phyloP scores from a whole-genome alignment of 1,140 invertebrate genomes.

The Camponotus vicinus region DNA sequence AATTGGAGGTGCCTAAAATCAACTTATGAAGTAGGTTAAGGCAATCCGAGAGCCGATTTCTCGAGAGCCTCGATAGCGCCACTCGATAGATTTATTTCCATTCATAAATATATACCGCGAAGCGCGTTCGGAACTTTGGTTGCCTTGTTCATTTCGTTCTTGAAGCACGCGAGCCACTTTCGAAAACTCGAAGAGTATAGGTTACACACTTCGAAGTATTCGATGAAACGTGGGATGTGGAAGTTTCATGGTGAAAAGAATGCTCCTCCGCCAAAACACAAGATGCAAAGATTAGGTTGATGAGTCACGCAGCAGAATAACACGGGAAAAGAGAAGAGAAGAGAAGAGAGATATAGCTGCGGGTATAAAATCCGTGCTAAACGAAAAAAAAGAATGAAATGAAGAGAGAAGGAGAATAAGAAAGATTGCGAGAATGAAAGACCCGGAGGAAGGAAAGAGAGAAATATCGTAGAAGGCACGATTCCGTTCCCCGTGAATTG shows the following conservation, averaged over 20 bases:
- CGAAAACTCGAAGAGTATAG: conserved; percentile 42
- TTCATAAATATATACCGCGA: conserved; percentile 69
- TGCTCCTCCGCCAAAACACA: not conserved
- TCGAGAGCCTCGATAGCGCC: conserved; percentile 36
- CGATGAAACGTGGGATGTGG: conserved; percentile 23
- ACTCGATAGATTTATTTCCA: conserved; percentile 62
- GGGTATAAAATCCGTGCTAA: conserved; percentile 39
- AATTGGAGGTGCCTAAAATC: conserved; percentile 38
- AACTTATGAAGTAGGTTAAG: conserved; percentile 28
- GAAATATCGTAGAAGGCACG: conserved; percentile 24
- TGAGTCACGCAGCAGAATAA: conserved; percentile 46
- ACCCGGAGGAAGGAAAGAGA: conserved; percentile 20
- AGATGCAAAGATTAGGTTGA: conserved; percentile 30
- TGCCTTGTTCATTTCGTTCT: conserved; percentile 25
- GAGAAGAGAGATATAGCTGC: not conserved
- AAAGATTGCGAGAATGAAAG: not conserved
- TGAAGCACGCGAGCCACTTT: conserved; percentile 68
- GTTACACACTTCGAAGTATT: conserved; percentile 30
- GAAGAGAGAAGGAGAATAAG: not conserved
- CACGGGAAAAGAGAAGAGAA: not conserved
- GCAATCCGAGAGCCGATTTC: conserved; percentile 25
- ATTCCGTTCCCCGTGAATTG: conserved; percentile 42
- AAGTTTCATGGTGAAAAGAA: conserved; percentile 32
- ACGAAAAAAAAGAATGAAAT: not conserved
- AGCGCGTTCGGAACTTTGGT: conserved; percentile 15